Evolutionary conservation across 2,797 vertebrate genomes (phyloP), one percentile per base, ranked within the genome.

Genomic region (Platalea minor): DNA sequence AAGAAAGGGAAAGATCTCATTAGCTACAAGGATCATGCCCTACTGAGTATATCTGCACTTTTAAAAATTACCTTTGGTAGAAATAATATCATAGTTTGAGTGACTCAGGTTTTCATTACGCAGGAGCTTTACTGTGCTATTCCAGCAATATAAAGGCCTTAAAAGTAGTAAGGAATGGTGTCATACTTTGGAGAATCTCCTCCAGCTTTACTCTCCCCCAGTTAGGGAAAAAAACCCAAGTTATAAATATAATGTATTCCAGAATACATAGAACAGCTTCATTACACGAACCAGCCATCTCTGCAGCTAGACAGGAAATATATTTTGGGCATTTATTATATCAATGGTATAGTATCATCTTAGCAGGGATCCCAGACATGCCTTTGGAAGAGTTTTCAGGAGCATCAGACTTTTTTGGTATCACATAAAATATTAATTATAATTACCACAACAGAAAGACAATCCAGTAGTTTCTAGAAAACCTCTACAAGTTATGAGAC

Each of bases 121-220:
- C 51, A 33, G 46, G 64, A 80, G 91, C 11, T 94, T 94, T 91
- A 56, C 68, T 14, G 3, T 20, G 53, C 64, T 73, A 50, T 67
- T 77, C 48, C 78, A 76, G 91, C 63, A 93, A 85, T 64, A 85
- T 46, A n/a, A 80, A 87, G 60, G 84, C 60, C 60, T 94, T 68
- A 89, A 29, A 93, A 68, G 20, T 6, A 43, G 80, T 17, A 50
- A 74, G 50, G 46, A 79, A 63, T 7, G 11, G 16, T 73, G 26
- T 29, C 16, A 29, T 21, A 33, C 21, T 81, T 76, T 9, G 35
- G 63, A 91, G 28, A 59, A 85, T 59, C 33, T 85, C 54, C 29
- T 51, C 57, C 48, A 76, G 50, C 23, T 89, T 85, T 56, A 15
- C 24, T 41, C 16, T 73, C 16, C 20, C 10, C 15, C 46, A 51